A percentile compares a stretch with the other conserved stretches of the same genome.
These are phyloP conservation scores for Sthenelais limicola DNA, from an alignment of 2,888 invertebrate genomes.

Conservation along the genomic window DNA sequence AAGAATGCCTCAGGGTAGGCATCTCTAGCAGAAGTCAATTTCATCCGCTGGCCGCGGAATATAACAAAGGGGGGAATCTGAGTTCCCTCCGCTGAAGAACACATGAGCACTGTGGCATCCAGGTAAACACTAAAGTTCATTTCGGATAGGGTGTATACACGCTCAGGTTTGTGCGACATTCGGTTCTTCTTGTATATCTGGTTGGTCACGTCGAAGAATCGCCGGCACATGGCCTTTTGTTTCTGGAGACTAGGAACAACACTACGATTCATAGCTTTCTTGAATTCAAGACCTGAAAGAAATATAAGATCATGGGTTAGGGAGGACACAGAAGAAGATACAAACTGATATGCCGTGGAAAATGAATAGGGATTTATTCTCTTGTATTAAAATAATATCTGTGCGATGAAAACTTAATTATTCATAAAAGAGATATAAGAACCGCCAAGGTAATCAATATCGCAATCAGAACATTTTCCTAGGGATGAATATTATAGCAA, in stretches of 20 bases:
- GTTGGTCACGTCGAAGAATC: constrained; percentile 50
- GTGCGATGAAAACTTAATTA: no score
- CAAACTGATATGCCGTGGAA: no score
- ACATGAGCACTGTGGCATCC: constrained; percentile 49
- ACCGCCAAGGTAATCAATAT: no score
- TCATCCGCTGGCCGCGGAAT: constrained; percentile 45
- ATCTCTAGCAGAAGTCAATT: constrained; percentile 47
- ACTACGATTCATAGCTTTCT: constrained; percentile 43
- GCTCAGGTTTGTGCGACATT: constrained; percentile 44
- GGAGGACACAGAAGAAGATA: no score
- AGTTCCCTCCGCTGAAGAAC: constrained; percentile 51
- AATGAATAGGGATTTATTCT: no score
- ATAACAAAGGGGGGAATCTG: constrained; percentile 54
- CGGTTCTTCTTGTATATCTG: constrained; percentile 47
- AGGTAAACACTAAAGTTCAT: constrained; percentile 42
- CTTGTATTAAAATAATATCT: no score
- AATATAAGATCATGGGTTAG: no score
- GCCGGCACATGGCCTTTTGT: constrained; percentile 51
- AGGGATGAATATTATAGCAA: no score
- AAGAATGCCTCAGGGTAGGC: constrained; percentile 52
- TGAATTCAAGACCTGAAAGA: constrained; percentile 51
- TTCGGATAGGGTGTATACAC: constrained; percentile 50
- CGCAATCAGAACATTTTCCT: no score
- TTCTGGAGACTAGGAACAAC: constrained; percentile 48
- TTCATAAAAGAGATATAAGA: no score